Percentiles rank a stretch among this genome's conserved stretches.
phyloP scores from a whole-genome alignment of 2,888 invertebrate species.

The Aethes cnicana region DNA sequence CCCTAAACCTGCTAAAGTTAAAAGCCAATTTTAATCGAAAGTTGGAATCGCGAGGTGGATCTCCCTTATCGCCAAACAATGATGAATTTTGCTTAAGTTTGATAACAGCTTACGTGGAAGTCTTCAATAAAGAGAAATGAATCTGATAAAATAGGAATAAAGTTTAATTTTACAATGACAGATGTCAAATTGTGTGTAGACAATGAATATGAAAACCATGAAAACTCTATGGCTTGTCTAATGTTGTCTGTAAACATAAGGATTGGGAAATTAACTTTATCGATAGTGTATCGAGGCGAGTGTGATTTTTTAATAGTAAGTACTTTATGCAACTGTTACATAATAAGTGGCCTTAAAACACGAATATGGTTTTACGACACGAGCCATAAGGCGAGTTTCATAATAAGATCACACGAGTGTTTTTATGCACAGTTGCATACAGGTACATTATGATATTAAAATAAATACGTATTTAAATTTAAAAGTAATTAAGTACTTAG shows the following conservation, averaged over 20 bases:
- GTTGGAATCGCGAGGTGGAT: constrained; percentile 5
- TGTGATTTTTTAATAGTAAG: not conserved
- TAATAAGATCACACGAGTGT: no score
- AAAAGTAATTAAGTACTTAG: no score
- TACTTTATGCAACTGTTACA: no score
- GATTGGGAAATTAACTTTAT: constrained; percentile 29
- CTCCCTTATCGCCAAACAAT: constrained; percentile 15
- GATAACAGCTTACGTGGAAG: not conserved
- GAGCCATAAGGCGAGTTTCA: no score
- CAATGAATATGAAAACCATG: no score
- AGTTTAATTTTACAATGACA: not conserved
- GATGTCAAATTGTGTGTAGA: constrained; percentile 3
- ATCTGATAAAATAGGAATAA: not conserved
- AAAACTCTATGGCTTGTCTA: constrained; percentile 25
- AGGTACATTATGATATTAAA: no score
- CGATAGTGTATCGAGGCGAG: constrained; percentile 15
- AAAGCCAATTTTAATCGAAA: not conserved
- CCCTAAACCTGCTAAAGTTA: not conserved
- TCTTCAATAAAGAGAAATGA: not conserved
- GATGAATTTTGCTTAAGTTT: constrained; percentile 17
- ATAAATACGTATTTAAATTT: no score
- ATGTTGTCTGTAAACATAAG: constrained; percentile 27
- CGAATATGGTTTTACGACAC: no score
- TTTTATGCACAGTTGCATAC: no score
- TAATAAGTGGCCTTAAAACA: no score